Evolutionary conservation across 2,797 vertebrate species (phyloP).

Genomic region (Parotocinclus haroldoi): DNA sequence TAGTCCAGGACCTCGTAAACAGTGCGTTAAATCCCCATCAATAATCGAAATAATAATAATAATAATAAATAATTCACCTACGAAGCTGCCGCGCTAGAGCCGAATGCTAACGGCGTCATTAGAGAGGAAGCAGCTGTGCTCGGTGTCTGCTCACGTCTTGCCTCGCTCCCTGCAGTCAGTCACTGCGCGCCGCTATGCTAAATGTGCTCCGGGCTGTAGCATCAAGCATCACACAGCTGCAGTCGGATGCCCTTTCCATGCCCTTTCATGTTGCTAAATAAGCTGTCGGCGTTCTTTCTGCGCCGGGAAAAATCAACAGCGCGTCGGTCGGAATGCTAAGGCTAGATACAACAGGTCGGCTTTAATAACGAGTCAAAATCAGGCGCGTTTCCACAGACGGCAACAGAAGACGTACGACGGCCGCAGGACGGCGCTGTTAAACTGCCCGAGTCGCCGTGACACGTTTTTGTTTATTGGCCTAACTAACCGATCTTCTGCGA

Average conservation of each 20-base stretch:
- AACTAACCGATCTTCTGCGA: slow-evolving; percentile 70
- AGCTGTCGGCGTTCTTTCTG: slow-evolving; percentile 23
- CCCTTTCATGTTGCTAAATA: slow-evolving; percentile 36
- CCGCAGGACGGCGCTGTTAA: slow-evolving; percentile 46
- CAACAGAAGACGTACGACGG: slow-evolving; percentile 38
- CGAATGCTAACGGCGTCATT: neutral
- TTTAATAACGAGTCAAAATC: slow-evolving; percentile 5
- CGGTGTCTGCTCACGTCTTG: slow-evolving; percentile 11
- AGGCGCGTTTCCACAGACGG: slow-evolving; percentile 16
- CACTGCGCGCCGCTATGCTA: slow-evolving; percentile 20
- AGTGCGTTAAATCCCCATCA: too few species aligned
- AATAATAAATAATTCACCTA: too few species aligned
- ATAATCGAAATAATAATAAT: too few species aligned
- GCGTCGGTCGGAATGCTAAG: slow-evolving; percentile 20
- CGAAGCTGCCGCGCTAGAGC: too few species aligned
- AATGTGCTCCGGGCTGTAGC: slow-evolving; percentile 18
- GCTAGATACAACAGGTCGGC: too few species aligned
- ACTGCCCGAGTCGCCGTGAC: slow-evolving; percentile 52
- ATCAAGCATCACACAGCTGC: slow-evolving; percentile 29
- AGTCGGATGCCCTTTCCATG: slow-evolving; percentile 19
- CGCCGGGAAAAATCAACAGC: slow-evolving; percentile 22
- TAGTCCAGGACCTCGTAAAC: too few species aligned
- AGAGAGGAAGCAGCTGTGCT: neutral
- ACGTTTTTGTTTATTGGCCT: slow-evolving; percentile 66
- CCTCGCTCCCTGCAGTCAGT: slow-evolving; percentile 1